Evolutionary conservation across 2,888 invertebrate species (phyloP).

Genomic region (Phengaris arion): DNA sequence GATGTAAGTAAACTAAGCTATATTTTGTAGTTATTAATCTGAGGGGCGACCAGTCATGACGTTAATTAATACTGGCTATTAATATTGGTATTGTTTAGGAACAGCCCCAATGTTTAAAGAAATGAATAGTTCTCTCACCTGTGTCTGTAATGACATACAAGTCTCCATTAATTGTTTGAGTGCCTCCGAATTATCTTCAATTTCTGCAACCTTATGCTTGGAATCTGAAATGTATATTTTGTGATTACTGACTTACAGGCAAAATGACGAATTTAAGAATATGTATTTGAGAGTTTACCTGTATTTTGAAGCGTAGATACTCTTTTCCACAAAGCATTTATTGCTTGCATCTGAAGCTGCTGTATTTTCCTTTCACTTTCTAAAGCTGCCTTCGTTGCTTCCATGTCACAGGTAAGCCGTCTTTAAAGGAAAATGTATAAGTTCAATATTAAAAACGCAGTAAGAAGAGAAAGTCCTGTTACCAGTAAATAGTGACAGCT

Average conservation of each 20-base stretch:
- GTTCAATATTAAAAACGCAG: neutral
- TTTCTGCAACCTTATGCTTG: slow-evolving; percentile 53
- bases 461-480: too few species aligned
- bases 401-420: slow-evolving; percentile 90
- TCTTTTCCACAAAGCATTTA: slow-evolving; percentile 93
- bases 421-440: slow-evolving; percentile 58
- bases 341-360: slow-evolving; percentile 93
- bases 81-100: too few species aligned
- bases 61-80: too few species aligned
- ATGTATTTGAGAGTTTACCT: slow-evolving; percentile 45
- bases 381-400: slow-evolving; percentile 89
- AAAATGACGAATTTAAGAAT: slow-evolving; percentile 3
- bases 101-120: too few species aligned
- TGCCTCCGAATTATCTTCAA: slow-evolving; percentile 73
- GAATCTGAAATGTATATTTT: slow-evolving; percentile 48
- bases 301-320: slow-evolving; percentile 83
- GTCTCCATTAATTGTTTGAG: slow-evolving; percentile 87
- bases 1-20: too few species aligned
- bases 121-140: slow-evolving; percentile 67
- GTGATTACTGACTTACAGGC: neutral
- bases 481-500: too few species aligned
- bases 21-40: too few species aligned
- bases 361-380: slow-evolving; percentile 92
- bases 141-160: slow-evolving; percentile 85
- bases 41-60: too few species aligned